These are phyloP conservation scores for Dicrurus megarhynchus DNA, from an alignment of 2,113 vertebrate species.

Conservation along the genomic window DNA sequence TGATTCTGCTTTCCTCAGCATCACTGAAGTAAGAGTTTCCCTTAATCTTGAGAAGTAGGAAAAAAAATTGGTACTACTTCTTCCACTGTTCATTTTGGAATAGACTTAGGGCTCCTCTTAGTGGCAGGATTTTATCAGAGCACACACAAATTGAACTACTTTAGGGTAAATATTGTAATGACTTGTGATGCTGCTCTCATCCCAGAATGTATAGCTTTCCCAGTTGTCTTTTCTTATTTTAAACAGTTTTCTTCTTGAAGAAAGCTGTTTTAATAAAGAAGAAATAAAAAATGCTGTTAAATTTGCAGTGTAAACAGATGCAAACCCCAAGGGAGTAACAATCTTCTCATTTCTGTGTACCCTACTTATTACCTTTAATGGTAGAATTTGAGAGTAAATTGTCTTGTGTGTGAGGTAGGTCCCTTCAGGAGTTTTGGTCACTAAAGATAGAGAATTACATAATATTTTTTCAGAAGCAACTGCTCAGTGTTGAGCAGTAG, in stretches of 20 bases:
- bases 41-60: background rate
- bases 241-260: background rate
- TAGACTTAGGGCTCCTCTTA: slow-evolving; percentile 28
- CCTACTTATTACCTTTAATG: background rate
- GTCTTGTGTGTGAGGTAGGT: background rate
- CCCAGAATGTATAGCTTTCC: background rate
- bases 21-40: background rate
- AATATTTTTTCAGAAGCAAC: background rate
- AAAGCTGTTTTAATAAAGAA: background rate
- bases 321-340: background rate
- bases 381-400: background rate
- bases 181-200: background rate
- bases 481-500: background rate
- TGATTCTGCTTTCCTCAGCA: background rate
- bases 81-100: background rate
- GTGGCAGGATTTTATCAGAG: slow-evolving; percentile 5
- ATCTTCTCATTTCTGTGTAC: background rate
- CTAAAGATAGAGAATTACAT: background rate
- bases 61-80: background rate
- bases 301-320: background rate
- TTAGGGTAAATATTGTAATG: background rate
- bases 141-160: background rate
- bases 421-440: background rate
- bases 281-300: background rate
- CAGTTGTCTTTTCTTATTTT: background rate